phyloP scores from a whole-genome alignment of 2,113 vertebrate species.

The Balaeniceps rex region DNA sequence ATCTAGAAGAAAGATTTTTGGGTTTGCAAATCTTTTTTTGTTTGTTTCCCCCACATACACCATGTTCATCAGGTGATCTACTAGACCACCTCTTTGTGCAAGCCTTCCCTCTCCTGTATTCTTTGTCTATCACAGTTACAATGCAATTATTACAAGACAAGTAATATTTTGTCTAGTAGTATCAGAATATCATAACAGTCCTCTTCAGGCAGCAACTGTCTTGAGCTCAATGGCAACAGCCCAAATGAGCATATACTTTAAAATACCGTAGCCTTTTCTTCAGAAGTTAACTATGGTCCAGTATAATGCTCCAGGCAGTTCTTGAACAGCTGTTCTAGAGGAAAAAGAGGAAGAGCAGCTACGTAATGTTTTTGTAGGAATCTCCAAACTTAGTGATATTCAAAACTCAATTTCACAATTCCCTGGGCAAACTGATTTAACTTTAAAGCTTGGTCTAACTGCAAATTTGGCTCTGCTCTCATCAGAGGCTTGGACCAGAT shows the following conservation, averaged over 20 bases:
- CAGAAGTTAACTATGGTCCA: background rate
- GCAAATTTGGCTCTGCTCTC: background rate
- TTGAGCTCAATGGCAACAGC: background rate
- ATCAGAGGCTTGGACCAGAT: background rate
- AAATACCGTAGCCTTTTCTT: background rate
- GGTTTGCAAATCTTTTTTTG: background rate
- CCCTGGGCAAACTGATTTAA: background rate
- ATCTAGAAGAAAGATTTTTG: background rate
- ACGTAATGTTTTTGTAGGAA: background rate
- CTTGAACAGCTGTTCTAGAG: background rate
- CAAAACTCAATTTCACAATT: background rate
- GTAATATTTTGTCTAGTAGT: background rate
- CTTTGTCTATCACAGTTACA: background rate
- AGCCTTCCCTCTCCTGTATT: background rate
- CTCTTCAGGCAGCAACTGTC: background rate
- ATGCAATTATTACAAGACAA: background rate
- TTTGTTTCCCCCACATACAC: background rate
- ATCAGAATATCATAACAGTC: background rate
- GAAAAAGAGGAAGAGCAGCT: background rate
- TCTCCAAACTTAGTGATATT: background rate
- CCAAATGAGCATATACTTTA: background rate
- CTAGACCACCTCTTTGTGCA: background rate
- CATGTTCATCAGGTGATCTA: background rate
- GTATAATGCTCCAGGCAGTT: background rate
- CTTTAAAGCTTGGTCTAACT: background rate